Base-by-base conservation (phyloP, 2,113 vertebrate genomes). In the Anhinga rufa region DNA sequence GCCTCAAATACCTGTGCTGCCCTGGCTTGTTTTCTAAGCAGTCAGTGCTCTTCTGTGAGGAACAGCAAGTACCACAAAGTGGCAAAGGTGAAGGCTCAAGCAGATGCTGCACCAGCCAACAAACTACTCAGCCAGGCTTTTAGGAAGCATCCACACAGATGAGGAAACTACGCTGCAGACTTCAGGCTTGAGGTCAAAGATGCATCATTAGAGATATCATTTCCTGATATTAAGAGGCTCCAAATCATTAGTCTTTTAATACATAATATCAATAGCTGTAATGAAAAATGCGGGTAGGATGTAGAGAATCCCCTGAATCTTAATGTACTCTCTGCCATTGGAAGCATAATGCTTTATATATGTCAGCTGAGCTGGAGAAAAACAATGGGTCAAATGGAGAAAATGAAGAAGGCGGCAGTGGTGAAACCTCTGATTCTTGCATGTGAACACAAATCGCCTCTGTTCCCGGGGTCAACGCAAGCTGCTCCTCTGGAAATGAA, bases 241-340 rank as follows among this genome's bases (percentile, higher is more conserved):
- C 60, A 82, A 97, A 90, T 85, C 91, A 97, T 97, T 97, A 95
- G 88, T 96, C 86, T 96, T 97, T 94, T 96, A 95, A 95, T 78
- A 89, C 65, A 90, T 94, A 94, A 82, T 90, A 97, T 96, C 96
- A 97, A 94, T 96, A 96, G 78, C 75, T 79, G 38, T 90, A 92
- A 96, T 94, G 93, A 97, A 97, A 97, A 97, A 82, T 90, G 79
- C 1, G 6, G 18, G 60, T 82, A 93, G 68, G 62, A 87, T 78
- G 55, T 75, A 94, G 52, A 95, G 55, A 95, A 66, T 90, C 64
- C 28, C 51, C 68, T 85, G 93, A 95, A 97, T 92, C 51, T 88
- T 97, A 97, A 96, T 95, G 83, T 76, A 74, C 51, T 86, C 48
- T 88, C 87, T 71, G 75, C 71, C 9, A 6, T 15, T 17, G 46